Evolutionary conservation across 1,140 invertebrate genomes (phyloP), one percentile per base, ranked within the genome.

Genomic region (Formica exsecta): DNA sequence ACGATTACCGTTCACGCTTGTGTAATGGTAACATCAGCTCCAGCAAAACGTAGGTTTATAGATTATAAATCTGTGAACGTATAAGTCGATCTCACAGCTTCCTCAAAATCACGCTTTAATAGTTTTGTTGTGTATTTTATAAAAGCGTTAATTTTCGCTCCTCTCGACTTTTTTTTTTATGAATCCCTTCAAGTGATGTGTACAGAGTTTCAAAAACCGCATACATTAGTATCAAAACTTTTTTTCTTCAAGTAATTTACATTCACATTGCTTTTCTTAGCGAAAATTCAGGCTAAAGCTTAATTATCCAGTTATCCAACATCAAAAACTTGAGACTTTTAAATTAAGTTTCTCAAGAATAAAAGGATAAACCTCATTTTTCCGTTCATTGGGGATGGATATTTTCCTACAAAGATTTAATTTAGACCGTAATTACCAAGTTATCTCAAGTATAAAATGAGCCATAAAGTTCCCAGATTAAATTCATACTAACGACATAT

Each of bases 281-380:
- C 68, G 38, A 83, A 83, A 83, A 83, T 83, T 83, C 57, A 48
- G 61, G 68, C 68, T 61, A 83, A 83, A 83, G 79, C 79, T 83
- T 83, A 59, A 83, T 83, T 83, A 83, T 71, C 77, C 65, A 71
- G 77, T 80, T 80, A 80, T 83, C 68, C 68, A 36, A 83, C 68
- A 74, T 73, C 68, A 71, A 83, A 83, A 83, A 83, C 79, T 83
- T 61, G 32, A 83, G 68, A 83, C 79, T 83, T 80, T 83, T 83
- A 83, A 83, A 83, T 83, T 73, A 83, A 83, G 68, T 83, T 83
- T 83, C 68, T 61, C 13, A 74, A 83, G 79, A 83, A 83, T 83
- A 70, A 74, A 83, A 83, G 79, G 79, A 83, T 83, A 74, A 83
- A 83, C 79, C 68, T 74, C 79, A 83, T 83, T 83, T 83, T 73